These are phyloP conservation scores for Protosalanx chinensis DNA, from an alignment of 2,797 vertebrate genomes.

Conservation along the genomic window DNA sequence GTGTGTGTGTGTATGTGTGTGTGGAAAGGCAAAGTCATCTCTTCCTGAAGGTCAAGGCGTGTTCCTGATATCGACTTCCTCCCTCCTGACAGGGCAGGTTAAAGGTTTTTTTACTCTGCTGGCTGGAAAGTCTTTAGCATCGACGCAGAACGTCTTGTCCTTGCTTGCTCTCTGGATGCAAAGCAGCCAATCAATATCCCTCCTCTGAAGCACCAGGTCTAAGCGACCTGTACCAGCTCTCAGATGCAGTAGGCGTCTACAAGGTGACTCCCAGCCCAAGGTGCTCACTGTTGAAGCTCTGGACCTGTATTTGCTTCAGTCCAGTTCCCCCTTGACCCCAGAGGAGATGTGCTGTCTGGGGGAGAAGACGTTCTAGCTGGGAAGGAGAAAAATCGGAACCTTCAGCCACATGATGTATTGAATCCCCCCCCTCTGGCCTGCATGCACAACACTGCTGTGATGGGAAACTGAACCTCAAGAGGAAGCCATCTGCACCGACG, in stretches of 20 bases:
- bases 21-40: background rate
- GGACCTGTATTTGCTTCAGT: constrained; percentile 12
- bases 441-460: background rate
- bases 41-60: constrained; percentile 35
- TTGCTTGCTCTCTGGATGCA: constrained; percentile 23
- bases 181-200: constrained; percentile 16
- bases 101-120: constrained; percentile 22
- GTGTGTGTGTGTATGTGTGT: background rate
- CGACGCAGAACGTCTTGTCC: constrained; percentile 33
- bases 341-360: background rate
- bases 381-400: background rate
- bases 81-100: constrained; percentile 34
- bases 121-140: constrained; percentile 30
- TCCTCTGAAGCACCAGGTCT: background rate
- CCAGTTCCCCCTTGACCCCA: background rate
- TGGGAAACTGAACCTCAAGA: constrained; percentile 5
- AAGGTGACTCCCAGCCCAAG: constrained; percentile 12
- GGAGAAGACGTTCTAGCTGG: too few relatives aligned
- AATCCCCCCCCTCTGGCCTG: background rate
- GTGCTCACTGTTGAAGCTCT: constrained; percentile 1
- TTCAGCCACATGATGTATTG: constrained; percentile 11
- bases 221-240: background rate
- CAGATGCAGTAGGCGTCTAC: background rate
- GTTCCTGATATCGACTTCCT: constrained; percentile 32
- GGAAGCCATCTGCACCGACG: too few relatives aligned